Conservation (phyloP, 2,888 invertebrate genomes). For the Nebria brevicollis region DNA sequence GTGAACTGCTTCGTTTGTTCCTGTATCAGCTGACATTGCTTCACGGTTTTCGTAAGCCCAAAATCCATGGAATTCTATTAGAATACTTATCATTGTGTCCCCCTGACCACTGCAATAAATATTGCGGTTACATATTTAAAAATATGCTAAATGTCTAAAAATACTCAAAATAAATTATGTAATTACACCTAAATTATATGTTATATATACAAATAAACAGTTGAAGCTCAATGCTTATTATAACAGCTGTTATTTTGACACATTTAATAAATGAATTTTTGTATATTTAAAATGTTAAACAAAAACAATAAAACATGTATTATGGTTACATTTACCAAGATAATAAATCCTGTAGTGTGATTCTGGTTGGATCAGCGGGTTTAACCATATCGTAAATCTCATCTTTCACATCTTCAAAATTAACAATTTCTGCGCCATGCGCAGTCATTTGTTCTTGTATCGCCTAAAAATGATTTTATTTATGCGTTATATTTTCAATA, state of each 20-base stretch:
- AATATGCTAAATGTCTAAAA: constrained; percentile 22
- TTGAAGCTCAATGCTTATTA: too few species aligned
- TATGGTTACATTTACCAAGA: constrained; percentile 66
- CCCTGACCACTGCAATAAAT: constrained; percentile 81
- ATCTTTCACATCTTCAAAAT: constrained; percentile 94
- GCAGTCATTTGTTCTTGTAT: constrained; percentile 91
- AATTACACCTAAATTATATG: too few species aligned
- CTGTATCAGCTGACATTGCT: constrained; percentile 73
- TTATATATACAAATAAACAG: too few species aligned
- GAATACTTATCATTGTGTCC: constrained; percentile 91
- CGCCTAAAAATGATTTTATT: constrained; percentile 63
- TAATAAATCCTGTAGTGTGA: constrained; percentile 87
- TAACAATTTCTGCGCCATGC: constrained; percentile 89
- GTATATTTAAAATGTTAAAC: not conserved
- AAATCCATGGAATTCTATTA: constrained; percentile 95
- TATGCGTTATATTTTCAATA: not conserved
- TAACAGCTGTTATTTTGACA: too few species aligned
- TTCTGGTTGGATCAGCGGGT: constrained; percentile 82
- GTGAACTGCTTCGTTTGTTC: constrained; percentile 30
- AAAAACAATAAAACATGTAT: not conserved
- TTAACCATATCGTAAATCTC: constrained; percentile 99
- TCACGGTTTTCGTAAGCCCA: constrained; percentile 97
- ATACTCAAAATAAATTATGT: too few species aligned
- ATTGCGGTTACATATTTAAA: constrained; percentile 30
- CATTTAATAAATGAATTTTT: not conserved